Conservation (phyloP, 2,113 vertebrate genomes). For the Erpornis zantholeuca region DNA sequence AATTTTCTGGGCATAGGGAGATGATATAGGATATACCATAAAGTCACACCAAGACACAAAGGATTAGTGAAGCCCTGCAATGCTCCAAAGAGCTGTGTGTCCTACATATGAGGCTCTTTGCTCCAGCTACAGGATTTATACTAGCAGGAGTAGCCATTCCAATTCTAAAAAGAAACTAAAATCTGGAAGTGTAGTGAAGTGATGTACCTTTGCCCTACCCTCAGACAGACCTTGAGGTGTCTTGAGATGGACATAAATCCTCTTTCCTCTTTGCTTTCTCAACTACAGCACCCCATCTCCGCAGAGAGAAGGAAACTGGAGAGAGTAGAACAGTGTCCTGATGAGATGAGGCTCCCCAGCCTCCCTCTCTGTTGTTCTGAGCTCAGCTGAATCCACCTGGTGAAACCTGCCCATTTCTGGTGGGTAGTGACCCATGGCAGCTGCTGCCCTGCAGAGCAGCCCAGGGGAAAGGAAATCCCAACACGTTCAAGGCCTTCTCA, state of each 20-base stretch:
- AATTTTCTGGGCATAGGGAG: too few species aligned
- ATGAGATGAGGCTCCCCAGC: not conserved
- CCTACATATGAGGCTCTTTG: not conserved
- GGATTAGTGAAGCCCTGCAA: not conserved
- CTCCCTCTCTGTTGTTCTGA: not conserved
- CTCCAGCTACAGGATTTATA: not conserved
- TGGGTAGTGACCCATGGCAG: not conserved
- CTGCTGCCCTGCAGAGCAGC: not conserved
- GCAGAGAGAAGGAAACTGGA: not conserved
- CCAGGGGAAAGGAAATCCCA: not conserved
- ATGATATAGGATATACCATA: too few species aligned
- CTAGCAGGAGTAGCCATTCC: rapidly evolving
- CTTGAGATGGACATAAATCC: not conserved
- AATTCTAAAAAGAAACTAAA: not conserved
- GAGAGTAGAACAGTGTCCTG: not conserved
- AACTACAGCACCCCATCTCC: not conserved
- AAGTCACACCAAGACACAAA: too few species aligned
- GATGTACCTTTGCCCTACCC: not conserved
- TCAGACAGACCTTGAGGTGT: not conserved
- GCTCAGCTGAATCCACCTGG: not conserved
- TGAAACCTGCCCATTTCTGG: not conserved
- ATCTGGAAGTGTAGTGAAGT: not conserved
- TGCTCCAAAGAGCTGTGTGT: not conserved
- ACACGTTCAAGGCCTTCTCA: not conserved
- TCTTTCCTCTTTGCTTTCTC: not conserved